These are phyloP conservation scores for Odontamblyopus rebecca DNA, from an alignment of 2,797 vertebrate genomes.

Conservation along the genomic window DNA sequence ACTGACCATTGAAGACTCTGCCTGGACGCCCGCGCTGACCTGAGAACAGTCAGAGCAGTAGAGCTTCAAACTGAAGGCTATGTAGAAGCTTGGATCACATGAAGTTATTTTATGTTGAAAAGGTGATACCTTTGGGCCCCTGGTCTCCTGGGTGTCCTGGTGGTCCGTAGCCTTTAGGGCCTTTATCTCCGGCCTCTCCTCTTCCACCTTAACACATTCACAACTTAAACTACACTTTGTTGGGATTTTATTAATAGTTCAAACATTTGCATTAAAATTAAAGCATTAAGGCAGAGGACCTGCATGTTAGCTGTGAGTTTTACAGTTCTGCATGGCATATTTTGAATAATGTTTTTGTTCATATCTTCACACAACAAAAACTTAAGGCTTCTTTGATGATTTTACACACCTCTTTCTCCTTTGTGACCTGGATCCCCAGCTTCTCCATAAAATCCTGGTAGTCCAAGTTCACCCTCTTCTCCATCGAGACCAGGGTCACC, in stretches of 20 bases:
- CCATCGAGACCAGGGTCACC: slow-evolving; percentile 77
- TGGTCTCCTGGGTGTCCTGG: slow-evolving; percentile 69
- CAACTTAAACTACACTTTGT: slow-evolving; percentile 17
- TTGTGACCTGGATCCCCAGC: slow-evolving; percentile 71
- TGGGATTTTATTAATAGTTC: slow-evolving; percentile 50
- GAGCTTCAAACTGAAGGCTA: slow-evolving; percentile 25
- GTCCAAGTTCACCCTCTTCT: slow-evolving; percentile 73
- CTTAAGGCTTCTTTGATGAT: slow-evolving; percentile 3
- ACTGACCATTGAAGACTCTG: slow-evolving; percentile 75
- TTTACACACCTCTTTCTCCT: slow-evolving; percentile 73
- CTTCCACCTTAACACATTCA: slow-evolving; percentile 65
- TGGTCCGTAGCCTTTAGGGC: slow-evolving; percentile 66
- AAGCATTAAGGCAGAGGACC: slow-evolving; percentile 38
- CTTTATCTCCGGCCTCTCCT: slow-evolving; percentile 74
- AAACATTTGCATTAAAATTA: slow-evolving; percentile 19
- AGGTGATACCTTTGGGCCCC: slow-evolving; percentile 67
- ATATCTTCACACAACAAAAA: neutral
- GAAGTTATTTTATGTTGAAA: neutral
- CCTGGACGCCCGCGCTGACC: slow-evolving; percentile 79
- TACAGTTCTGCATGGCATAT: slow-evolving; percentile 1
- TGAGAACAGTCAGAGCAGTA: slow-evolving; percentile 48
- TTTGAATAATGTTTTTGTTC: slow-evolving; percentile 2
- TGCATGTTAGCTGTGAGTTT: slow-evolving; percentile 13
- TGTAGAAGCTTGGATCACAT: slow-evolving; percentile 8
- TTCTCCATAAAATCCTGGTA: slow-evolving; percentile 80